Base-by-base conservation (phyloP, 2,888 invertebrate genomes). In the Acronicta aceris region DNA sequence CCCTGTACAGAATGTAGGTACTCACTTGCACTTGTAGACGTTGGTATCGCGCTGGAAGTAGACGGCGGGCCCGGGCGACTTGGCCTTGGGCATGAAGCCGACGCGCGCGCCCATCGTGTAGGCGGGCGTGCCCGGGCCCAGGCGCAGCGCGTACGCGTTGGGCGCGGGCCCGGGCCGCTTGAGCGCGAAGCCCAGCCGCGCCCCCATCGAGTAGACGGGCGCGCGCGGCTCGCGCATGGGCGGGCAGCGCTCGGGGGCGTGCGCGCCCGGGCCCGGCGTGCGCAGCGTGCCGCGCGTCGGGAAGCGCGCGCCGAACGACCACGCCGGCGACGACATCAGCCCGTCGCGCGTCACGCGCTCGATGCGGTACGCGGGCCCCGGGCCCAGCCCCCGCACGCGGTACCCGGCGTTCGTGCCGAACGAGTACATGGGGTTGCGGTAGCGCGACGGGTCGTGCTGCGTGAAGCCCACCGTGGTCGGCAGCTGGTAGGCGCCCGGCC, bases 231-330 rank as follows among this genome's bases (percentile, higher is more conserved):
- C 90, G 51, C 95, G 95, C 86, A 95, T 93, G 17, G 95, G 89
- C 40, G 95, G 94, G 62, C 94, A 95, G 62, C 93, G 91, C 82
- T 96, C 96, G 0, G 96, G 95, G 13, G 93, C 95, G 86, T 96
- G 96, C 13, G 96, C 95, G 5, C 96, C 96, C 0, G 96, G 96
- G 0, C 96, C 96, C 9, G 96, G 96, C 48, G 95, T 94, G 56
- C 86, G 85, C 36, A 81, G 62, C 9, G 76, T 68, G 5, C 71
- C 51, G 15, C 91, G 88, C 21, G 66, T 33, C 1, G 83, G 76
- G 54, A 90, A 83, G 56, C 90, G 89, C 59, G 89, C 89, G 41
- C 89, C 94, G 66, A 96, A 90, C 52, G 93, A 92, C 88, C 94
- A 96, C 0, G 95, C 95, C 0, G 96, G 96, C 43, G 95, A 82